Base-by-base conservation (phyloP, 2,888 invertebrate genomes). In the Cerastoderma edule region DNA sequence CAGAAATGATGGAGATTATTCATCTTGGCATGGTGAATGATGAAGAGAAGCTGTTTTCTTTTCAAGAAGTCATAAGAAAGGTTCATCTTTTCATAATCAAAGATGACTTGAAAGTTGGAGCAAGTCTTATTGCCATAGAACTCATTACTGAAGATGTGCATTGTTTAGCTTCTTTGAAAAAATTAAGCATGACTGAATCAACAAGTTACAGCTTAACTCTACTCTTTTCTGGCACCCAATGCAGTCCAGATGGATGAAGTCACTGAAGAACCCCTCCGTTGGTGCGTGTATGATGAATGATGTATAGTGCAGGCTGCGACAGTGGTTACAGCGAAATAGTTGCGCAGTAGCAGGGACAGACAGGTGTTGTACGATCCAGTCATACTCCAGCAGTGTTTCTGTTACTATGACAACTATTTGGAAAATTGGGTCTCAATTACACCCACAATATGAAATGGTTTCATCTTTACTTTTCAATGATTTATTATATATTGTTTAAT, bases 281-380 rank as follows among this genome's bases (percentile, higher is more conserved):
- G 44, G 39, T 5, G 33, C 2, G 32, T 28, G 22, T 27, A 33
- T 28, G 50, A 33, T 22, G 16, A n/a, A 32, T 66, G 28, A 27
- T 28, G 28, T 46, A 46, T 72, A 72, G 72, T 79, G 79, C 75
- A 72, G 79, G 79, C 79, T 79, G 79, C 53, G 50, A 33, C 28
- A n/a, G 72, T 57, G 79, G 75, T 48, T 53, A 24, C 53, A 60
- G 67, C n/a, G 65, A 67, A 35, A 50, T 69, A 72, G 65, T 72
- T 72, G 66, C 75, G 72, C 75, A 67, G 79, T 79, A 69, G 46
- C 79, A 75, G 67, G 65, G 44, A 64, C 54, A 32, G 24, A 48
- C 39, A 27, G 24, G 48, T 39, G 48, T 48, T 44, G 24, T 44
- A 32, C 67, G 66, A 10, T 53, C 28, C 35, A n/a, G 33, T 48